A percentile compares a stretch with the other conserved stretches of the same genome.
Evolutionary conservation across 2,113 vertebrate genomes (phyloP).

Genomic region (Raja brachyura): DNA sequence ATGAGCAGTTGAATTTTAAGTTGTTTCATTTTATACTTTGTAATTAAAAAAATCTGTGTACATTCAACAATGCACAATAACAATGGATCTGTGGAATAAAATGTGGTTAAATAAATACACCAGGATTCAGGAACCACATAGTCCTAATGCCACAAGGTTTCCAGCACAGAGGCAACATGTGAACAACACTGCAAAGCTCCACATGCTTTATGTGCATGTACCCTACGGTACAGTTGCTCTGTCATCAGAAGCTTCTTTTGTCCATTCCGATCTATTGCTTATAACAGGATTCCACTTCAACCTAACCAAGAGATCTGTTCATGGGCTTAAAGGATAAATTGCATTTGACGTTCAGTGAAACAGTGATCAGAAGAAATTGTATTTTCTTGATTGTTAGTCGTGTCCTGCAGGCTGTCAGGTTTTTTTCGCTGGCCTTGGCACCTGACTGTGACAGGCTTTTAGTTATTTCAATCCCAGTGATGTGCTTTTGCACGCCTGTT

Average conservation of each 20-base stretch:
- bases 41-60: not conserved
- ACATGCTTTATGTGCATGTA: not conserved
- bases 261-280: conserved; percentile 27
- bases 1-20: not conserved
- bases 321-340: conserved; percentile 21
- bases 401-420: conserved; percentile 35
- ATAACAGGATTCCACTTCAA: conserved; percentile 36
- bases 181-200: not conserved
- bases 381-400: conserved; percentile 35
- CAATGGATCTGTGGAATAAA: not conserved
- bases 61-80: not conserved
- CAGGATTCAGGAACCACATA: no score
- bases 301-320: conserved; percentile 22
- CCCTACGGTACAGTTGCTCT: not conserved
- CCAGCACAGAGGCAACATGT: not conserved
- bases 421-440: conserved; percentile 16
- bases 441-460: conserved; percentile 38
- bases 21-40: not conserved
- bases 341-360: conserved; percentile 36
- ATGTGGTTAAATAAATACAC: not conserved
- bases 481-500: conserved; percentile 35
- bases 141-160: not conserved
- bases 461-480: conserved; percentile 37
- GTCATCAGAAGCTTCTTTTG: conserved; percentile 18
- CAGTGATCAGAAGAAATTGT: conserved; percentile 32